A percentile compares a stretch with the other conserved stretches of the same genome.
Conservation (phyloP, 2,113 vertebrate species). For the Propithecus coquereli region DNA sequence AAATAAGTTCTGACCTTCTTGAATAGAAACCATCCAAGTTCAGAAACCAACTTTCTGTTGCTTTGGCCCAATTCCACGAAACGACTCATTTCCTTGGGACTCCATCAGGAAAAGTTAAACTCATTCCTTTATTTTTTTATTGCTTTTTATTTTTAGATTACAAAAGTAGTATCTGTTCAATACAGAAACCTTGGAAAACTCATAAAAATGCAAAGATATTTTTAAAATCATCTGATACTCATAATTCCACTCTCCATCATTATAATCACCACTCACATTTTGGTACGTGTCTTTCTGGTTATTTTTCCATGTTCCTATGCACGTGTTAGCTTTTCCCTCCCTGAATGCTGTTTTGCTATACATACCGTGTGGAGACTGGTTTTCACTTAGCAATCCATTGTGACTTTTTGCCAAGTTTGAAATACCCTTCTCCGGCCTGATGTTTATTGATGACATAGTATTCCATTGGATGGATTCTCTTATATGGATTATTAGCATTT, state of each 20-base stretch:
- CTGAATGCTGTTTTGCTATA: background rate
- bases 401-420: background rate
- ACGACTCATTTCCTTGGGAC: background rate
- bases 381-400: background rate
- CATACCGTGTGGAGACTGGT: background rate
- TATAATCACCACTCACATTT: background rate
- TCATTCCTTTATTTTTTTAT: background rate
- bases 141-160: background rate
- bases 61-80: background rate
- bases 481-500: background rate
- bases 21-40: background rate
- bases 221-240: background rate
- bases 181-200: background rate
- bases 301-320: background rate
- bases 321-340: accelerated
- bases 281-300: background rate
- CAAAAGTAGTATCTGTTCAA: background rate
- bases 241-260: background rate
- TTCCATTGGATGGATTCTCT: background rate
- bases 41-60: background rate
- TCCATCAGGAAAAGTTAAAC: background rate
- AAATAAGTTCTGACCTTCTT: background rate
- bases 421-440: background rate
- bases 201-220: background rate
- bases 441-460: background rate